Base-by-base conservation (phyloP, 2,888 invertebrate species). In the Campoletis raptor region DNA sequence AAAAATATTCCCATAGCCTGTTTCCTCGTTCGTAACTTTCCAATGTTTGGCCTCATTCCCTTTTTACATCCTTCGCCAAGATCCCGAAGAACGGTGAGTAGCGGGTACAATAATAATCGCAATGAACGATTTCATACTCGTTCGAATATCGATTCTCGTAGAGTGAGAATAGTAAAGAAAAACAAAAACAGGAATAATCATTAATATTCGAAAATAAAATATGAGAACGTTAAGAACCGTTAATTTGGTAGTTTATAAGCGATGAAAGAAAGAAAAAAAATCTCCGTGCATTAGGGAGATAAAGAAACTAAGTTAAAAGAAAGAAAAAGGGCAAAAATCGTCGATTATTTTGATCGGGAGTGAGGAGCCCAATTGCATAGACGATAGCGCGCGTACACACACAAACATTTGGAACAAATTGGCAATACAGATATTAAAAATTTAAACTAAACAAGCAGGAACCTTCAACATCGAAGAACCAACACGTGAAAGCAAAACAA, bases 41-140 rank as follows among this genome's bases (percentile, higher is more conserved):
- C 69, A 52, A 57, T 64, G 30, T 70, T 80, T 69, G 61, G 54
- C 80, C 67, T 64, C 79, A 48, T 52, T 57, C 82, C 77, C 73
- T 67, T 72, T 81, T 72, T 42, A 66, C 57, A 24, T 67, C 73
- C 72, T 61, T 67, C 54, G 18, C 45, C 66, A 66, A 87, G 87
- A 81, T 84, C 85, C 90, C 86, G 86, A 88, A 88, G 89, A 90
- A 92, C 89, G 90, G 90, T 90, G 90, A 90, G 90, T 90, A 91
- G 89, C 86, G 83, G 64, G 52, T 74, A 61, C 36, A 45, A 69
- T 73, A 66, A 76, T 76, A 87, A 86, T 89, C 88, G 88, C 84
- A 86, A 84, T 72, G 76, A 87, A 86, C 79, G 87, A 88, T 81
- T 86, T 66, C 40, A 86, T 89, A 91, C 89, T 88, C 90, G 74